Base-by-base conservation (phyloP, 2,888 invertebrate species). In the Disparrhopalites patrizii region DNA sequence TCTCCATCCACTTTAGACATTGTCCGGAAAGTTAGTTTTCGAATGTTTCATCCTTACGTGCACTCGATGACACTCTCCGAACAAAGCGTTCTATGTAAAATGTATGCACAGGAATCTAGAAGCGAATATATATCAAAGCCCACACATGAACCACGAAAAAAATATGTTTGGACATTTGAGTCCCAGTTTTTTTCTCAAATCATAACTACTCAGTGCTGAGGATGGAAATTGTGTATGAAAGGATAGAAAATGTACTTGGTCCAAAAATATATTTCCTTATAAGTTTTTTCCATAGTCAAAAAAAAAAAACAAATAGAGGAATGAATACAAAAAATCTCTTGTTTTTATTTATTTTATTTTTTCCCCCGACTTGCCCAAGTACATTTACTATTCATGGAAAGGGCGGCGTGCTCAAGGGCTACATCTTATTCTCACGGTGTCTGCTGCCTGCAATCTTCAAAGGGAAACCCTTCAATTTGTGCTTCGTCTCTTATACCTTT, bases 381-480 rank as follows among this genome's bases (percentile, higher is more conserved):
- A 60, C 67, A 65, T 69, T 67, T 63, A 56, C 62, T 63, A 28
- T 52, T 70, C 54, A 62, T 43, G 63, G n/a, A 60, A 66, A 60
- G 62, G 70, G 71, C 68, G 70, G 67, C 70, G 63, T 71, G 71
- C 71, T 71, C 71, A 71, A 71, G 71, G 71, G 71, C 71, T 71
- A 71, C 71, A 71, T 71, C 71, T n/a, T n/a, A n/a, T 67, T 65
- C 65, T 62, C 68, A 67, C 67, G 71, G 71, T 70, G 71, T 68
- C 67, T 71, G 71, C 61, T 58, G 69, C 71, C 68, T 70, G 71
- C 70, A 62, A 68, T 67, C 67, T 70, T 70, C 68, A 62, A 65
- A 64, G 67, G 64, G 57, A 62, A 54, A 43, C 62, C 50, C 47
- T 47, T 3, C 3, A 47, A 20, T 18, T 40, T 40, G 23, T 23